Evolutionary conservation across 2,888 invertebrate species (phyloP).

Genomic region (Sturmia bella): DNA sequence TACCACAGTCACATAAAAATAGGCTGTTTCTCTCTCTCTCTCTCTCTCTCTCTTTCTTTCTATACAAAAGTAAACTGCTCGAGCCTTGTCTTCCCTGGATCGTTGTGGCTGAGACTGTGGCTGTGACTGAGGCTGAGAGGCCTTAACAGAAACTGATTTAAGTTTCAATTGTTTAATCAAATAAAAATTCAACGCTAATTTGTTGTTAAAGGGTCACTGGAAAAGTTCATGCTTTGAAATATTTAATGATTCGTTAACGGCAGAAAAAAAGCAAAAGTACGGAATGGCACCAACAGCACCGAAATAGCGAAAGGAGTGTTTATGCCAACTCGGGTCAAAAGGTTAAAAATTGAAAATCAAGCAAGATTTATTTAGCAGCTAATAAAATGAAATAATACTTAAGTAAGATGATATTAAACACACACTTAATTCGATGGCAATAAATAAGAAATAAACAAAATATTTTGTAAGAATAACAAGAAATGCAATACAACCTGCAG

Average conservation of each 20-base stretch:
- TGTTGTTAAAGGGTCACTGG: constrained; percentile 62
- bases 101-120: not conserved
- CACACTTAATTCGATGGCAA: no score
- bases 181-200: constrained; percentile 51
- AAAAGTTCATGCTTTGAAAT: constrained; percentile 53
- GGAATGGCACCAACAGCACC: not conserved
- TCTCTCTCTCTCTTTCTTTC: no score
- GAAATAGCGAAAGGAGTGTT: constrained; percentile 52
- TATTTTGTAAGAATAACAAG: no score
- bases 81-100: constrained; percentile 38
- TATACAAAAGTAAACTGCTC: not conserved
- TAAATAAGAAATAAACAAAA: no score
- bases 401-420: constrained; percentile 25
- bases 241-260: constrained; percentile 42
- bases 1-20: constrained; percentile 11
- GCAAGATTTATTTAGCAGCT: constrained; percentile 24
- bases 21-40: no score
- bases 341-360: constrained; percentile 36
- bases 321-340: constrained; percentile 54
- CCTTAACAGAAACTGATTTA: constrained; percentile 25
- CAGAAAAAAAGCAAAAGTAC: not conserved
- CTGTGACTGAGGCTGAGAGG: not conserved
- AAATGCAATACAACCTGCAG: no score
- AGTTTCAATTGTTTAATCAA: constrained; percentile 52
- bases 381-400: constrained; percentile 6